Base-by-base conservation (phyloP, 2,113 vertebrate genomes). In the Hypocryptadius cinnamomeus region DNA sequence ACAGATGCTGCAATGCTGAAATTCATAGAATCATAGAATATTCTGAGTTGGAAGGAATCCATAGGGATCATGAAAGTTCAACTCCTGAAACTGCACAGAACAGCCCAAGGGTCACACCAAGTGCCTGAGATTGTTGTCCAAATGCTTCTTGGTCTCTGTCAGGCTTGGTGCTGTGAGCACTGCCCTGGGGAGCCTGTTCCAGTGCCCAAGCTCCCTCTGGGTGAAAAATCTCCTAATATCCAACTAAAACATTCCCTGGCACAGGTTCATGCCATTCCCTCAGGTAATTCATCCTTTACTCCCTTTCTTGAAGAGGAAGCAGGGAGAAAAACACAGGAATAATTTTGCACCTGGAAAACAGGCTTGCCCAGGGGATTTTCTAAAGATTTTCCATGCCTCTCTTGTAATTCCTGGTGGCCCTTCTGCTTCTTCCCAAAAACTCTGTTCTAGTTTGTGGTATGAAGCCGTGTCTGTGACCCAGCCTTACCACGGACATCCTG, bases 121-220 rank as follows among this genome's bases (percentile, higher is more conserved):
- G 15, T 30, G 23, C 37, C 44, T 66, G 33, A 60, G 4, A 22
- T 0, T 0, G 0, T 6, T 74, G 39, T 47, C 37, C 53, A 53
- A 60, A 45, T 1, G 0, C 8, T n/a, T 18, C 33, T 11, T 20
- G 7, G n/a, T 0, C 51, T 73, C 53, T 60, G 6, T 2, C 69
- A 30, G 15, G 0, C 11, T 50, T n/a, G 37, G 20, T 39, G 53
- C 53, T 74, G 39, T 40, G 61, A 45, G 8, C 22, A 18, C 13
- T 45, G n/a, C 8, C 27, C 53, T 53, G n/a, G 28, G 45, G 11
- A 68, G 28, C 16, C 45, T 39, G 9, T 68, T 30, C 28, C 39
- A 60, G 37, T 4, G 13, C 8, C 14, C 53, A 89, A 0, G 1
- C 28, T 30, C 9, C 8, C 13, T 22, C 7, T 68, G 69, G 33